Percentiles rank a stretch among this genome's conserved stretches.
Conservation (phyloP, 2,113 vertebrate genomes). For the Siphamia tubifer region DNA sequence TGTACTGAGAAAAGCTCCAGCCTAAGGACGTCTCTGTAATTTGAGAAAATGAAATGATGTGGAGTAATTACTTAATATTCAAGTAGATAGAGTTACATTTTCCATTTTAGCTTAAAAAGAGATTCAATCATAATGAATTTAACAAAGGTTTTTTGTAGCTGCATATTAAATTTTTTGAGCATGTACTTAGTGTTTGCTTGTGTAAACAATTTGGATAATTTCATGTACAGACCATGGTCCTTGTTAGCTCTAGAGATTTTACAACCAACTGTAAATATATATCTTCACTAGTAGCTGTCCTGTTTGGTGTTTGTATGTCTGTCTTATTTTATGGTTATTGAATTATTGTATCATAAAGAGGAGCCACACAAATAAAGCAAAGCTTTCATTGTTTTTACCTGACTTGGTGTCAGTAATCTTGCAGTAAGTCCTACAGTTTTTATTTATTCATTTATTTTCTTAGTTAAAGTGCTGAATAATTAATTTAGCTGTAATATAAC, state of each 20-base stretch:
- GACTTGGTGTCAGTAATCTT: slow-evolving; percentile 20
- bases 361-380: slow-evolving; percentile 48
- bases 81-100: neutral
- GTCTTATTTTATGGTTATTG: slow-evolving; percentile 53
- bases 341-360: slow-evolving; percentile 52
- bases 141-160: slow-evolving; percentile 33
- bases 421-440: neutral
- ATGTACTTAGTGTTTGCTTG: slow-evolving; percentile 41
- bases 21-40: neutral
- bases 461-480: slow-evolving; percentile 2
- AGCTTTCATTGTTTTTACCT: slow-evolving; percentile 58
- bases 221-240: slow-evolving; percentile 57
- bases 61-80: neutral
- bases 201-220: slow-evolving; percentile 34
- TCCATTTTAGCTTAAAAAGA: slow-evolving; percentile 7
- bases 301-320: slow-evolving; percentile 54
- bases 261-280: slow-evolving; percentile 59
- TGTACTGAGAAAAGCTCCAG: neutral
- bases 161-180: slow-evolving; percentile 42
- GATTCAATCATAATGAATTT: slow-evolving; percentile 15
- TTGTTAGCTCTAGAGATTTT: slow-evolving; percentile 41
- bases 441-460: too few species aligned
- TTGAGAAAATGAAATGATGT: neutral
- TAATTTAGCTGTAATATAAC: slow-evolving; percentile 11
- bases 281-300: slow-evolving; percentile 40